Conservation (phyloP, 2,113 vertebrate species). For the Electrona antarctica region DNA sequence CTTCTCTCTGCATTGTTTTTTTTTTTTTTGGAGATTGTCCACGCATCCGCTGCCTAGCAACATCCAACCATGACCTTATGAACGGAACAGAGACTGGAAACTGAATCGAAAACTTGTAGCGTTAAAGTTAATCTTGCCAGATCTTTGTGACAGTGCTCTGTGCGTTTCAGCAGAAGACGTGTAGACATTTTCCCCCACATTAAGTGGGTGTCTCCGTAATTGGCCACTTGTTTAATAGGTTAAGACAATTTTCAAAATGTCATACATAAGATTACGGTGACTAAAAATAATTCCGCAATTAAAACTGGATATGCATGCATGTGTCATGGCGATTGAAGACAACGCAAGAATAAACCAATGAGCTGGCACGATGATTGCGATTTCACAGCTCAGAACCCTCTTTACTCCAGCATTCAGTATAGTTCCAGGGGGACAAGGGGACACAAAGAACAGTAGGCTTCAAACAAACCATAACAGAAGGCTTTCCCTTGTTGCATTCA, state of each 20-base stretch:
- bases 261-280: conserved; percentile 45
- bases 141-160: neutral
- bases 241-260: conserved; percentile 59
- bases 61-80: conserved; percentile 13
- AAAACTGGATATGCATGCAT: conserved; percentile 49
- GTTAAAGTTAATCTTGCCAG: conserved; percentile 1
- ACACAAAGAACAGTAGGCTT: conserved; percentile 27
- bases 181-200: conserved; percentile 32
- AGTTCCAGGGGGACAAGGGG: conserved; percentile 31
- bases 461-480: neutral
- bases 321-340: conserved; percentile 40
- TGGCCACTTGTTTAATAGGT: conserved; percentile 62
- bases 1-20: conserved; percentile 13
- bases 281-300: conserved; percentile 63
- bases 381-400: conserved; percentile 56
- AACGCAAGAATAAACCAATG: conserved; percentile 29
- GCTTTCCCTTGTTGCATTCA: conserved; percentile 8
- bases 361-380: conserved; percentile 43
- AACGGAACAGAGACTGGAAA: neutral
- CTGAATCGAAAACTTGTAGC: neutral
- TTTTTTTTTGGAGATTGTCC: conserved; percentile 8
- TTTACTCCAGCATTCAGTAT: conserved; percentile 38
- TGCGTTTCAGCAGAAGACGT: conserved; percentile 25
- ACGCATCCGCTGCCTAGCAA: conserved; percentile 28
- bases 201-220: conserved; percentile 57